Evolutionary conservation across 2,888 invertebrate species (phyloP), one percentile per base, ranked within the genome.

Genomic region (Drosophila cognata): DNA sequence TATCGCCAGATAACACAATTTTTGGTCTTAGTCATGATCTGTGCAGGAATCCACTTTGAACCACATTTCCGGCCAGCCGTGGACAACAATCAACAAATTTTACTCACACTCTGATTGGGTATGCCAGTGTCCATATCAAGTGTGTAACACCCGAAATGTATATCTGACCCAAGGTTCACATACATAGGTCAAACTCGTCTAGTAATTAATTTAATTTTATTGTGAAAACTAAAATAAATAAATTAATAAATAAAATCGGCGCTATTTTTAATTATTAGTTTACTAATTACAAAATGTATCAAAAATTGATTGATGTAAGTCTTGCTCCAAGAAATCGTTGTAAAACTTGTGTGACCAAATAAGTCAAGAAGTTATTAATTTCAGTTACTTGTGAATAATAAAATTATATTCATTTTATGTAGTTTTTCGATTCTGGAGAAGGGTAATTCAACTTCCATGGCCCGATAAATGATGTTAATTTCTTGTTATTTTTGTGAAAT

Each of bases 11-110:
- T 76, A 66, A 63, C 36, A 16, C 25, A 25, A 50, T 43, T 48
- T 36, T 36, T 21, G 48, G 43, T 51, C 77, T 77, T 61, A 77
- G 77, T 81, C 77, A 77, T 71, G 63, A 61, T 67, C 72, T 77
- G 53, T 58, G 72, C 61, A 61, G 66, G 53, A 43, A 71, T 81
- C 33, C 57, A 60, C 71, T 43, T 60, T 73, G 62, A 73, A 66
- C 28, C 63, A 48, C 63, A 66, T 66, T 61, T 81, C 78, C 78
- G 82, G 52, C 46, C 51, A 11, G n/a, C 21, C 25, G 6, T 41
- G 5, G 16, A 21, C 11, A 21, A 29, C 21, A 11, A 28, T 7
- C 21, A 16, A 29, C 25, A 25, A 36, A 36, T 48, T 21, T 29
- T 5, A 18, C 31, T 25, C 10, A 31, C 25, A 5, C 21, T 66